A percentile compares a stretch with the other conserved stretches of the same genome.
These are phyloP conservation scores for Parazoanthus atlanticus DNA, from an alignment of 92 coral and sea anemone genomes.

Conservation along the genomic window DNA sequence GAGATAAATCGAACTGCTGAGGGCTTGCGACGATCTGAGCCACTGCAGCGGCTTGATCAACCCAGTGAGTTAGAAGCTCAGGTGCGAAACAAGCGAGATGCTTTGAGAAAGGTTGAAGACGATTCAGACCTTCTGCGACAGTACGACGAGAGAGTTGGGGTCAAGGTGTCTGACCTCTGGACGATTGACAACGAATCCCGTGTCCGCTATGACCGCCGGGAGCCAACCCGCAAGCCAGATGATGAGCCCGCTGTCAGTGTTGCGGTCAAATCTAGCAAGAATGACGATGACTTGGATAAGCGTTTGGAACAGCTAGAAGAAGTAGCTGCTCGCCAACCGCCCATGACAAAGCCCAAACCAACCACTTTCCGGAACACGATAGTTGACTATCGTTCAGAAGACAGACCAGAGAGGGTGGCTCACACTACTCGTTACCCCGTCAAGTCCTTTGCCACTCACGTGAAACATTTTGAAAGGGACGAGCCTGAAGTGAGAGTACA, in stretches of 20 bases:
- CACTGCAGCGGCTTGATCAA: conserved; percentile 46
- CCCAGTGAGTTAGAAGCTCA: conserved; percentile 51
- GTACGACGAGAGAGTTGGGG: conserved; percentile 88
- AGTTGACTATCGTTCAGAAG: conserved; percentile 60
- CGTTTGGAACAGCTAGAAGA: conserved; percentile 71
- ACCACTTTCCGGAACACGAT: conserved; percentile 71
- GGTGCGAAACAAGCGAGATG: conserved; percentile 68
- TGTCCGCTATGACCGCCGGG: conserved; percentile 61
- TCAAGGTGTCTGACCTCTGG: conserved; percentile 87
- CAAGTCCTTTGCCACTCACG: conserved; percentile 50
- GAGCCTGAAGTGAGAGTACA: conserved; percentile 37
- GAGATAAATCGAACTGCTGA: conserved; percentile 45
- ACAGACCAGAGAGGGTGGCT: conserved; percentile 66
- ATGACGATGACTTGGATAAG: conserved; percentile 62
- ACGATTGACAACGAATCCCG: conserved; percentile 87
- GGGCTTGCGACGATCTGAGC: conserved; percentile 47
- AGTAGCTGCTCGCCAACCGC: conserved; percentile 57
- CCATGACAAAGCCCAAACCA: conserved; percentile 60
- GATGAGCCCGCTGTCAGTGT: conserved; percentile 72
- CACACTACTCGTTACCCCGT: conserved; percentile 66
- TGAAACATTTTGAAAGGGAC: conserved; percentile 24
- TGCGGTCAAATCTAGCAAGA: conserved; percentile 54
- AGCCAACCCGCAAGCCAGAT: conserved; percentile 54
- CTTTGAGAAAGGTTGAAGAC: conserved; percentile 86
- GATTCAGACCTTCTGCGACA: conserved; percentile 65